A percentile compares a stretch with the other conserved stretches of the same genome.
These are phyloP conservation scores for Battus philenor DNA, from an alignment of 1,140 invertebrate species.

Conservation along the genomic window DNA sequence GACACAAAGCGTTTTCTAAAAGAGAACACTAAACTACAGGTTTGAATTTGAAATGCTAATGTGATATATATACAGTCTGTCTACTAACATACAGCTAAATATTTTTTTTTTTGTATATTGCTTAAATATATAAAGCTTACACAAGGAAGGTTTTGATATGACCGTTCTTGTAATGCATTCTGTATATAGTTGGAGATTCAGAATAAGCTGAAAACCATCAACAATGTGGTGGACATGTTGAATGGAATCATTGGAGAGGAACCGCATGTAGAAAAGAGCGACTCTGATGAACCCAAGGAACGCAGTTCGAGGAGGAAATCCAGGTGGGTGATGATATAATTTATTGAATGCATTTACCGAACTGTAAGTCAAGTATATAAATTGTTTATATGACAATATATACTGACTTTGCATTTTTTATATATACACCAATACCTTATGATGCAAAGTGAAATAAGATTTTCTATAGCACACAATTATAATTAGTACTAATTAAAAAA, in stretches of 20 bases:
- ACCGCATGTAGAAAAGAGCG: slow-evolving; percentile 43
- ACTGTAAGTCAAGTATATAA: slow-evolving; percentile 1
- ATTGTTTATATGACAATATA: background rate
- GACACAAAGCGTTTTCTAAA: slow-evolving; percentile 84
- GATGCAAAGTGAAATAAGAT: too few relatives aligned
- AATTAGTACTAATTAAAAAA: too few relatives aligned
- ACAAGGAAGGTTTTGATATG: slow-evolving; percentile 21
- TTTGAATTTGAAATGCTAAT: slow-evolving; percentile 50
- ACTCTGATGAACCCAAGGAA: slow-evolving; percentile 38
- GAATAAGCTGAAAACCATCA: slow-evolving; percentile 87
- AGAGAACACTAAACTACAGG: slow-evolving; percentile 89
- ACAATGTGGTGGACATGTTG: slow-evolving; percentile 90
- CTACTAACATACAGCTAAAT: background rate
- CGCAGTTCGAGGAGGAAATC: slow-evolving; percentile 53
- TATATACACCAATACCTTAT: too few relatives aligned
- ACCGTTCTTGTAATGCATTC: slow-evolving; percentile 29
- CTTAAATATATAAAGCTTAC: slow-evolving; percentile 26
- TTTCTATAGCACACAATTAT: too few relatives aligned
- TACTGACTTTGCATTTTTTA: too few relatives aligned
- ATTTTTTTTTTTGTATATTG: background rate
- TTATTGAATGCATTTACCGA: slow-evolving; percentile 8
- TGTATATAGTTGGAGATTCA: slow-evolving; percentile 86
- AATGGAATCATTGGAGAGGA: slow-evolving; percentile 86
- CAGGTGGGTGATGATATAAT: slow-evolving; percentile 44
- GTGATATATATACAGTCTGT: slow-evolving; percentile 3